These are phyloP conservation scores for Protonemura montana DNA, from an alignment of 2,888 invertebrate genomes.

Conservation along the genomic window DNA sequence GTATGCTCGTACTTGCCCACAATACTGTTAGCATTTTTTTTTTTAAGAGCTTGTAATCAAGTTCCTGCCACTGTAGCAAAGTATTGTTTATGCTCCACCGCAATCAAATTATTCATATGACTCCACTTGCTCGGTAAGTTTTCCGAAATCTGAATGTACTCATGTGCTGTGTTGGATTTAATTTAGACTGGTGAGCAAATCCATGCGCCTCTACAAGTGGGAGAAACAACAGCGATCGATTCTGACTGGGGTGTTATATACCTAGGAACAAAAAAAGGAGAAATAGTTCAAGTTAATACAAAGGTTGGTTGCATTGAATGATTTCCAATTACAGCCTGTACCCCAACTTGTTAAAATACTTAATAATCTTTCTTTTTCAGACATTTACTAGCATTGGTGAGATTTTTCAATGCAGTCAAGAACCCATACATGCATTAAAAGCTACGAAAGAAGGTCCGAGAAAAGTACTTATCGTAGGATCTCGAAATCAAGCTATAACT, in stretches of 20 bases:
- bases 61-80: too few species aligned
- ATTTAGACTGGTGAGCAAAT: constrained; percentile 65
- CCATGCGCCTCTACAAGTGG: constrained; percentile 63
- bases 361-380: constrained; percentile 55
- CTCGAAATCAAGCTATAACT: constrained; percentile 72
- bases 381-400: constrained; percentile 65
- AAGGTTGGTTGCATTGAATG: constrained; percentile 62
- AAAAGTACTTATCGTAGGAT: constrained; percentile 73
- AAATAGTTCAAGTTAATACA: constrained; percentile 72
- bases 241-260: constrained; percentile 75
- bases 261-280: constrained; percentile 76
- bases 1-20: too few species aligned
- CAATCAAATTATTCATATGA: too few species aligned
- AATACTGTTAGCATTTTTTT: too few species aligned
- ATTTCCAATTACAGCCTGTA: too few species aligned
- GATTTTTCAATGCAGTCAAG: constrained; percentile 68
- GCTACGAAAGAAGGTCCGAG: constrained; percentile 78
- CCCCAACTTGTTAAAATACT: too few species aligned
- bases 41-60: too few species aligned
- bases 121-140: too few species aligned
- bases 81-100: too few species aligned
- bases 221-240: constrained; percentile 78
- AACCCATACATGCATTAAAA: constrained; percentile 72
- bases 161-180: constrained; percentile 37
- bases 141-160: too few species aligned